Evolutionary conservation across 2,797 vertebrate genomes (phyloP), one percentile per base, ranked within the genome.

Genomic region (Chrosomus eos): DNA sequence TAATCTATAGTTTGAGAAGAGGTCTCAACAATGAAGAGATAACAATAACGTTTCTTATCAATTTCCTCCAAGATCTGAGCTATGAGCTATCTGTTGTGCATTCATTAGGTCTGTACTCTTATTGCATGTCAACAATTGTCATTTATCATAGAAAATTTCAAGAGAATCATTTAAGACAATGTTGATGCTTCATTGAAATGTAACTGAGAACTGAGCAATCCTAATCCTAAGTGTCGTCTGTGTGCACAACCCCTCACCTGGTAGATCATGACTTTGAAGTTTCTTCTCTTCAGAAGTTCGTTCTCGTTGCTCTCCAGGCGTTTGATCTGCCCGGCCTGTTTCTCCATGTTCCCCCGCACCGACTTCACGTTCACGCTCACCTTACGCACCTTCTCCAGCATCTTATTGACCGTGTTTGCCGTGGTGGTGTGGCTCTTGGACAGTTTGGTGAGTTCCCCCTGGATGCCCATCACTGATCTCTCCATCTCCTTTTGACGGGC

Each of bases 241-340:
- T 31, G 33, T 76, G 64, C 62, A 73, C 48, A 71, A 71, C 38
- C 53, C 60, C 94, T 95, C 93, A 99, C 98, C 98, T 99, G 98
- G 90, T 99, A 99, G 92, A 99, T 97, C 98, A 99, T 99, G 91
- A 99, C 98, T 97, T 99, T 99, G 89, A 99, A 99, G 95, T 99
- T 99, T 83, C 97, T 97, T 87, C 98, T 97, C 91, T 98, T 96
- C 86, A 99, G 95, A 88, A 99, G 95, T 91, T 98, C 97, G 0
- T 97, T 96, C 93, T 99, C 98, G 0, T 99, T 99, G 95, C 87
- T 95, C 93, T 99, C 98, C 89, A 99, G 95, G 91, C 96, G 97
- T 94, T 98, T 98, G 91, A 99, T 99, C 94, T 99, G 98, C 55
- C 95, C 94, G 0, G 96, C 97, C 92, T 99, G 98, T 91, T 97